Base-by-base conservation (phyloP, 1,140 invertebrate species). In the Heliconius melpomene region DNA sequence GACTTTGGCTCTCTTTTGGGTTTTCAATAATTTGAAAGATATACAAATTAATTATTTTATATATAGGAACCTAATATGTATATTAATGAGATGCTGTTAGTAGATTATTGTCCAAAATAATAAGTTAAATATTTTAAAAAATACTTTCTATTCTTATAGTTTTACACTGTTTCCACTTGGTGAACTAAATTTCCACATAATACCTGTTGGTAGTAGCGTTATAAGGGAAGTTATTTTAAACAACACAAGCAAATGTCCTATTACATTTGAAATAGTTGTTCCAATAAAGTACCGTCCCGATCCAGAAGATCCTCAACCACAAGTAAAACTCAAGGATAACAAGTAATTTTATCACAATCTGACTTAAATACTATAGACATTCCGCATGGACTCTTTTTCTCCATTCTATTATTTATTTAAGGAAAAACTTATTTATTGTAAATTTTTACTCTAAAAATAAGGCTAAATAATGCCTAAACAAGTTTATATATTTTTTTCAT, bases 161-260 rank as follows among this genome's bases (percentile, higher is more conserved):
- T 94, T 94, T 77, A 94, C 93, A 11, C 79, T 94, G 23, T 94
- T 93, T 76, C 93, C 93, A 26, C 75, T 93, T 78, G 92, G 91
- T 16, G 93, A 94, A 83, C 80, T 94, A 60, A 94, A 94, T 82
- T 94, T 94, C 74, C 86, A 93, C 75, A 90, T 94, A 26, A 90
- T 94, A 86, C 81, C 93, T 40, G 89, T 94, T 20, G 93, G 91
- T 9, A 91, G 85, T 60, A 86, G 86, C 29, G 87, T 92, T 18
- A 86, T 81, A 75, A 87, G 90, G 83, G 93, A 94, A 52, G 90
- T 94, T 23, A 93, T 93, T 66, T 82, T 94, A 54, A 94, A 91
- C 60, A 94, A 94, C 74, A 94, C 91, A 3, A 93, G 93, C 74
- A 93, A 94, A 87, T 94, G 92, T 82, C 91, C 93, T 0, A 84